Conservation (phyloP, 2,888 invertebrate genomes). For the Deroplatys truncata region DNA sequence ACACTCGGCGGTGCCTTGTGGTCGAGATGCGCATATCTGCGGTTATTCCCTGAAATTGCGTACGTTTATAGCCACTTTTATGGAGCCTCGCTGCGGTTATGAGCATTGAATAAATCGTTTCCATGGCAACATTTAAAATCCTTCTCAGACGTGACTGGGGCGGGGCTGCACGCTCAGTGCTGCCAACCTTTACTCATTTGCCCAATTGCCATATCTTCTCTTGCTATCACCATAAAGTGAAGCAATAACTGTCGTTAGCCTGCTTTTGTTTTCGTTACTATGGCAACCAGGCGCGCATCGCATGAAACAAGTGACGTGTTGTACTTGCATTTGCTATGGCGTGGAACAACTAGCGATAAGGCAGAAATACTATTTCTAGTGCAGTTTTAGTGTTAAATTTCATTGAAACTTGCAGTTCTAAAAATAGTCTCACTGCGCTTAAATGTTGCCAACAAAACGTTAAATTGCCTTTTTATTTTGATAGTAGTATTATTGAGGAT, state of each 20-base stretch:
- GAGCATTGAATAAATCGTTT: neutral
- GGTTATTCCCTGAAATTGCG: neutral
- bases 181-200: neutral
- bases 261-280: neutral
- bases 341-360: too few relatives aligned
- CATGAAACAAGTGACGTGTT: neutral
- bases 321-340: neutral
- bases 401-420: too few relatives aligned
- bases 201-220: neutral
- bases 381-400: too few relatives aligned
- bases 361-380: too few relatives aligned
- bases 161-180: neutral
- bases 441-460: too few relatives aligned
- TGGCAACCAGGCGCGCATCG: too few relatives aligned
- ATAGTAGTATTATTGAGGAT: too few relatives aligned
- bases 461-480: too few relatives aligned
- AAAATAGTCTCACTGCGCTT: too few relatives aligned
- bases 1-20: too few relatives aligned
- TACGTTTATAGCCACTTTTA: neutral
- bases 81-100: neutral
- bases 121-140: neutral
- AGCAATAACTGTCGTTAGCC: neutral
- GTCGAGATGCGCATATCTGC: neutral
- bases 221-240: neutral
- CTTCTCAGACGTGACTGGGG: neutral